Percentiles rank a stretch among this genome's conserved stretches.
These are phyloP conservation scores for Heterotis niloticus DNA, from an alignment of 2,113 vertebrate genomes.

Conservation along the genomic window DNA sequence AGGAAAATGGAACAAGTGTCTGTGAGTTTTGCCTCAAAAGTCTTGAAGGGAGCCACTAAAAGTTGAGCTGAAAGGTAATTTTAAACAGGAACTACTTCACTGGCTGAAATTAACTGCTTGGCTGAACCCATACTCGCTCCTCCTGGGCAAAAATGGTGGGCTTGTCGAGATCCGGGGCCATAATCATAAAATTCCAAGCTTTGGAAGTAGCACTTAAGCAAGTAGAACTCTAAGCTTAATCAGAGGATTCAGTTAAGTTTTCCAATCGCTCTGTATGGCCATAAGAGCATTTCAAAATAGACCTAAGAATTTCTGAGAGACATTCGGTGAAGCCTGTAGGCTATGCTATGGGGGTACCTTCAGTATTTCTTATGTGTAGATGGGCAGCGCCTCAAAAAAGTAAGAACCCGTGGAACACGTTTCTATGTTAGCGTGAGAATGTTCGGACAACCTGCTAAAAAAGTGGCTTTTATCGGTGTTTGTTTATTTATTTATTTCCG, in stretches of 20 bases:
- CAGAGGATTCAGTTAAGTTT: neutral
- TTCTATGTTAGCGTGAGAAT: too few relatives aligned
- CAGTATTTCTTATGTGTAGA: neutral
- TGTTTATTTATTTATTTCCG: too few relatives aligned
- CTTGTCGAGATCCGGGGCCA: neutral
- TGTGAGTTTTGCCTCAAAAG: neutral
- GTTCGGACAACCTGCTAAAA: too few relatives aligned
- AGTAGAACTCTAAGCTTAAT: neutral
- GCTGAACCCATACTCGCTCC: neutral
- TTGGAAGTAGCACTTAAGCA: neutral
- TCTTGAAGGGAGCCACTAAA: conserved; percentile 16
- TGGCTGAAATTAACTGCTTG: conserved; percentile 25
- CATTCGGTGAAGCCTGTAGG: neutral
- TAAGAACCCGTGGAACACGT: too few relatives aligned
- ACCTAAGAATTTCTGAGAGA: neutral
- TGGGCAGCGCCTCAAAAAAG: neutral
- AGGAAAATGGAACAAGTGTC: conserved; percentile 21
- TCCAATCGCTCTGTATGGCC: neutral
- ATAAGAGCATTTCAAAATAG: neutral
- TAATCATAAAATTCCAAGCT: neutral
- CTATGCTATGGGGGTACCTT: neutral
- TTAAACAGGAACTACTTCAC: conserved; percentile 6
- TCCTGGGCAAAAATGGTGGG: neutral
- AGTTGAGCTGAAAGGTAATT: conserved; percentile 18
- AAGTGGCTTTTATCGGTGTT: too few relatives aligned